phyloP scores from a whole-genome alignment of 1,140 invertebrate genomes.

The Drosophila insularis region DNA sequence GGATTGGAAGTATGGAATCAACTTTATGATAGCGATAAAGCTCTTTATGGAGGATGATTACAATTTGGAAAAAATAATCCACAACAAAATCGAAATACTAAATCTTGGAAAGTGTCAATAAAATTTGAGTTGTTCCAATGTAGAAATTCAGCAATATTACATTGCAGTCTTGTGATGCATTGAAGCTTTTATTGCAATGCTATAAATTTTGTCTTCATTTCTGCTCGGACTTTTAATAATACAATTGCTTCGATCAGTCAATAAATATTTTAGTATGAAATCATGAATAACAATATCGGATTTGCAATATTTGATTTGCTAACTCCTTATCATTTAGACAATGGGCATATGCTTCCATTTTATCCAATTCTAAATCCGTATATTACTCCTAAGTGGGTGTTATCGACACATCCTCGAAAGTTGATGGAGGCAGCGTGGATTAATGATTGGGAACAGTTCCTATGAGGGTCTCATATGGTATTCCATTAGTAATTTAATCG shows the following conservation, averaged over 20 bases:
- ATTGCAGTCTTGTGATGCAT: too few species aligned
- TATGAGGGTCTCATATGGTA: conserved; percentile 81
- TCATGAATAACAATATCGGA: too few species aligned
- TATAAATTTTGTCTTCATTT: too few species aligned
- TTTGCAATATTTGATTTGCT: too few species aligned
- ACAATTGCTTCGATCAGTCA: too few species aligned
- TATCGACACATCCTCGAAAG: conserved; percentile 70
- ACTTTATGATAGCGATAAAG: conserved; percentile 29
- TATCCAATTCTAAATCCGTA: conserved; percentile 79
- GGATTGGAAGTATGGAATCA: conserved; percentile 62
- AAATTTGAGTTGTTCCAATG: neutral
- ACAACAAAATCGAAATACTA: neutral
- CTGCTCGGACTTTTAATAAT: too few species aligned
- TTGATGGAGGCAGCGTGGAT: conserved; percentile 79
- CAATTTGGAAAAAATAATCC: neutral
- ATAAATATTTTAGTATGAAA: too few species aligned
- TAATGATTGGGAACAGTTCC: conserved; percentile 80
- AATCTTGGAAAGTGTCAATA: neutral
- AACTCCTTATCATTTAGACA: conserved; percentile 50
- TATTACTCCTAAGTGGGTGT: conserved; percentile 61
- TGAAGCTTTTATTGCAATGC: too few species aligned
- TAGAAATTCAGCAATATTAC: too few species aligned
- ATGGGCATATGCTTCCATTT: conserved; percentile 67
- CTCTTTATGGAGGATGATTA: conserved; percentile 25
- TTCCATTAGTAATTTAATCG: too few species aligned